phyloP scores from a whole-genome alignment of 2,888 invertebrate genomes.

The Apomyelois bistriatella region DNA sequence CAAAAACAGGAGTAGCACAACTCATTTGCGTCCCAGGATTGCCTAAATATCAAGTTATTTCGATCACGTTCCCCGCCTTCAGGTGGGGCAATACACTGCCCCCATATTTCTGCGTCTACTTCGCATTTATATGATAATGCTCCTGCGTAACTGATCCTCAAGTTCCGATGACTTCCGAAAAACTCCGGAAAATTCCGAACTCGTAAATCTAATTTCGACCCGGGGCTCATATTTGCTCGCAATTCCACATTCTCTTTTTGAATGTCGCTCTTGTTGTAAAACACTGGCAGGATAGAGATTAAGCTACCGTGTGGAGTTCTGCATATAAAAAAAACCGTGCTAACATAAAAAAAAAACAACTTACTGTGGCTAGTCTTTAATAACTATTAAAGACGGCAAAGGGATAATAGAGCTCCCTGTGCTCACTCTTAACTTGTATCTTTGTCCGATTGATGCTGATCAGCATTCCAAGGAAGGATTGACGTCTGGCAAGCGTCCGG shows the following conservation, averaged over 20 bases:
- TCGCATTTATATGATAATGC: slow-evolving; percentile 65
- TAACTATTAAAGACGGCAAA: too few species aligned
- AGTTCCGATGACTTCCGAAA: slow-evolving; percentile 47
- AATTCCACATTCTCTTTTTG: slow-evolving; percentile 32
- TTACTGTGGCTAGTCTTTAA: too few species aligned
- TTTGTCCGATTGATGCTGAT: too few species aligned
- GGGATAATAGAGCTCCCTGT: too few species aligned
- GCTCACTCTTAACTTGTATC: too few species aligned
- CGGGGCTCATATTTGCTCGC: slow-evolving; percentile 56
- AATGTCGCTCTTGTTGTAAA: not conserved
- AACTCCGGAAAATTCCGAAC: slow-evolving; percentile 56
- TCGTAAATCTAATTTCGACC: slow-evolving; percentile 74
- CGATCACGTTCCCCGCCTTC: slow-evolving; percentile 40
- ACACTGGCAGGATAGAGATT: not conserved
- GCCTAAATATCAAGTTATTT: slow-evolving; percentile 46
- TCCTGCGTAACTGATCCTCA: slow-evolving; percentile 57
- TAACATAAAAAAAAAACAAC: too few species aligned
- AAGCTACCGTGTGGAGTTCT: not conserved
- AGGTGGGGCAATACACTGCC: slow-evolving; percentile 39
- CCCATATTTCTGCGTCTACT: slow-evolving; percentile 73
- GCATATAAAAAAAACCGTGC: not conserved
- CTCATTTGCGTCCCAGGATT: slow-evolving; percentile 13
- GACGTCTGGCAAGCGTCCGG: too few species aligned
- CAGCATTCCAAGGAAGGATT: too few species aligned
- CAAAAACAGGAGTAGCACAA: not conserved